Percentiles rank a stretch among this genome's conserved stretches.
These are phyloP conservation scores for Oncorhynchus kisutch DNA, from an alignment of 2,113 vertebrate genomes.

Conservation along the genomic window DNA sequence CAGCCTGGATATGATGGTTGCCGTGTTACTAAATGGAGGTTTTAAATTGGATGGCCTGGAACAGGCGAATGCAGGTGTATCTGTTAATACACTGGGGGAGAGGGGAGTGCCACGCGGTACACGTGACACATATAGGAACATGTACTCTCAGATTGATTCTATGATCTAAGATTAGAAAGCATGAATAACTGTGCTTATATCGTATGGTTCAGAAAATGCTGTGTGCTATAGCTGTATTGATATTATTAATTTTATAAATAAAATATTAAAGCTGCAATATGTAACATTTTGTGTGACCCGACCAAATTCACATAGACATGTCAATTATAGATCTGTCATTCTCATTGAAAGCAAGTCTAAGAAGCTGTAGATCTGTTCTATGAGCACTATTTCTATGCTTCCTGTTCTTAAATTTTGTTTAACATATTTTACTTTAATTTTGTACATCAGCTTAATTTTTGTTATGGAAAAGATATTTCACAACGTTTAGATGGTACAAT, in stretches of 20 bases:
- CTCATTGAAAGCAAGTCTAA: too few species aligned
- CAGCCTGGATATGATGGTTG: slow-evolving; percentile 52
- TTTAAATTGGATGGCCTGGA: slow-evolving; percentile 33
- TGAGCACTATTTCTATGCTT: too few species aligned
- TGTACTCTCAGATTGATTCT: slow-evolving; percentile 1
- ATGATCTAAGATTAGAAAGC: not conserved
- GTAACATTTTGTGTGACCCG: too few species aligned
- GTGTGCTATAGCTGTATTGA: not conserved
- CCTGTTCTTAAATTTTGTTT: too few species aligned
- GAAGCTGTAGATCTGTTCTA: too few species aligned
- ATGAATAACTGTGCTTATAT: slow-evolving; percentile 19
- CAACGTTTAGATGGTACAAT: too few species aligned
- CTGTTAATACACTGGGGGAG: slow-evolving; percentile 32
- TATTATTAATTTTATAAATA: not conserved
- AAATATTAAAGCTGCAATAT: too few species aligned
- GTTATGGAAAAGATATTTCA: too few species aligned
- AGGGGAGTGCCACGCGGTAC: not conserved
- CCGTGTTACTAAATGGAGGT: slow-evolving; percentile 39
- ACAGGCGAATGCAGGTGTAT: slow-evolving; percentile 34
- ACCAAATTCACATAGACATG: too few species aligned
- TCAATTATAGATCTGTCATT: too few species aligned
- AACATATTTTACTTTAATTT: too few species aligned
- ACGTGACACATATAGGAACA: slow-evolving; percentile 3
- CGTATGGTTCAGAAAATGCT: not conserved
- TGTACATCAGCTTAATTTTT: too few species aligned